Evolutionary conservation across 2,113 vertebrate genomes (phyloP).

Genomic region (Amphiprion percula): DNA sequence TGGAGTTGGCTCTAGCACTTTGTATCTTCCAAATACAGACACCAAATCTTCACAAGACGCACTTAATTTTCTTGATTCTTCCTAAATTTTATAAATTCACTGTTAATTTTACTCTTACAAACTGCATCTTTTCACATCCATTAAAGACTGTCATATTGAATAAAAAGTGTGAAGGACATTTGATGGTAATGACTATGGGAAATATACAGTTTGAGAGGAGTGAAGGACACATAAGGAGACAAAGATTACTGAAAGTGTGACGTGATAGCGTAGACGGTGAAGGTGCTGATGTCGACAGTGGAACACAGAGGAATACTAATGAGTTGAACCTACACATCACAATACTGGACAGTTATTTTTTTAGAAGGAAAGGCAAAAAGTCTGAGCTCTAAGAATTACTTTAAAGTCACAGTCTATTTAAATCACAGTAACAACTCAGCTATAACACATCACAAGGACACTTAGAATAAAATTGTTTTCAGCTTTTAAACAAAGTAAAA

Average conservation of each 20-base stretch:
- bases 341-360: conserved; percentile 46
- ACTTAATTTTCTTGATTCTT: neutral
- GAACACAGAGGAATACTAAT: conserved; percentile 68
- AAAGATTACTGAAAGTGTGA: conserved; percentile 65
- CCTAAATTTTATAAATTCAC: neutral
- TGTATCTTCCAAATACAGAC: neutral
- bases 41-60: neutral
- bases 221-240: conserved; percentile 73
- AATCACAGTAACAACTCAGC: conserved; percentile 54
- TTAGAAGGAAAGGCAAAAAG: conserved; percentile 14
- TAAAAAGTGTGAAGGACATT: conserved; percentile 65
- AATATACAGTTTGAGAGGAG: conserved; percentile 52
- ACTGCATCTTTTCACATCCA: conserved; percentile 70
- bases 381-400: conserved; percentile 44
- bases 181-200: conserved; percentile 71
- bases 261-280: conserved; percentile 55
- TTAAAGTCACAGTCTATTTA: conserved; percentile 45
- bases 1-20: neutral
- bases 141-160: conserved; percentile 41
- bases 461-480: conserved; percentile 1
- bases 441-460: conserved; percentile 59
- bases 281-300: conserved; percentile 66
- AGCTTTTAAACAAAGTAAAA: conserved; percentile 7
- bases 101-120: conserved; percentile 44
- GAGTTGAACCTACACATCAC: conserved; percentile 64